Conservation (phyloP, 2,113 vertebrate genomes). For the Etia nguti region DNA sequence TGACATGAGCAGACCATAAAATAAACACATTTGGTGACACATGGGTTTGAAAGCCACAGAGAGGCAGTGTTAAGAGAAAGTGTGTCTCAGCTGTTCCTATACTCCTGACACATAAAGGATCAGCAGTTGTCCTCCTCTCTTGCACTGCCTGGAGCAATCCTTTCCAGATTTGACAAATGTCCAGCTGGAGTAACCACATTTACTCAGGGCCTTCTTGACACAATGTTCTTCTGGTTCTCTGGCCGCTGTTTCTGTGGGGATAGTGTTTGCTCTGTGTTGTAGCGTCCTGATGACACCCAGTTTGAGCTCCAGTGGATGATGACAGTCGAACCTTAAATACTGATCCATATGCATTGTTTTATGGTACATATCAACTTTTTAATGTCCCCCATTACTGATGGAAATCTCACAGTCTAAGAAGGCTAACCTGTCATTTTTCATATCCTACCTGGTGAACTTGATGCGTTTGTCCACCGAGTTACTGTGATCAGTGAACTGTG, state of each 20-base stretch:
- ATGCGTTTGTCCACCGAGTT: fast-evolving
- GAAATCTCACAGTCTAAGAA: not conserved
- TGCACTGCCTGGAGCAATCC: too few relatives aligned
- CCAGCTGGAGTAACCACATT: too few relatives aligned
- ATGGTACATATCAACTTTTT: not conserved
- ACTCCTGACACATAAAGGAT: not conserved
- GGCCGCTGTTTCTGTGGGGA: not conserved
- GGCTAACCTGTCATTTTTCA: not conserved
- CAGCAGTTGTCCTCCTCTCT: not conserved
- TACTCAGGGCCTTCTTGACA: too few relatives aligned
- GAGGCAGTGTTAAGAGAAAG: not conserved
- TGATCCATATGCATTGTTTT: too few relatives aligned
- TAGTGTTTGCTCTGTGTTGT: not conserved
- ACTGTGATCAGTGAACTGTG: not conserved
- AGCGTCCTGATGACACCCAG: not conserved
- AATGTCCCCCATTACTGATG: not conserved
- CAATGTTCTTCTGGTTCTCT: too few relatives aligned
- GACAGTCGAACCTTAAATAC: too few relatives aligned
- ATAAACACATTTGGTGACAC: not conserved
- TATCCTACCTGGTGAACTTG: not conserved
- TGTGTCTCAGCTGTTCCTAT: not conserved
- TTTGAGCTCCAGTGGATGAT: not conserved
- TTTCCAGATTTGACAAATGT: too few relatives aligned
- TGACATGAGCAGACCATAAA: not conserved
- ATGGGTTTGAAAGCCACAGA: fast-evolving